These are phyloP conservation scores for Lonchura striata DNA, from an alignment of 2,113 vertebrate genomes.

Conservation along the genomic window DNA sequence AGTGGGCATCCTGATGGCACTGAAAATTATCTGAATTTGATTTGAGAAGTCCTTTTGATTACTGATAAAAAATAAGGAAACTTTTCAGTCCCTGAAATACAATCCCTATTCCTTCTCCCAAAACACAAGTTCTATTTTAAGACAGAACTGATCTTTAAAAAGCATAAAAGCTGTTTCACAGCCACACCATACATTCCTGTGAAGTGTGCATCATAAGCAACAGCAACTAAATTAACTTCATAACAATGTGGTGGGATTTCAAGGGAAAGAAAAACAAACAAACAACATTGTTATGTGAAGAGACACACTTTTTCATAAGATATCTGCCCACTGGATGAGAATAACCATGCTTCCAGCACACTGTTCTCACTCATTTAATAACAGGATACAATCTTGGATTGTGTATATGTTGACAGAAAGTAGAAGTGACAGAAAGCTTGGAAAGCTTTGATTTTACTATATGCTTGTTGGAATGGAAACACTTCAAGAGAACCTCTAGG, in stretches of 20 bases:
- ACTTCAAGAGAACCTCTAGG: background rate
- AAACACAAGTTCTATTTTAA: background rate
- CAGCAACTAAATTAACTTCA: background rate
- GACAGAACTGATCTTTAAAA: background rate
- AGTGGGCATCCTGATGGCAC: background rate
- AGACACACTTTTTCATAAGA: conserved; percentile 1
- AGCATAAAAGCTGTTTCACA: background rate
- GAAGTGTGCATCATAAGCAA: background rate
- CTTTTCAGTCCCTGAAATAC: background rate
- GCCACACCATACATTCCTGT: background rate
- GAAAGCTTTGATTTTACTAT: conserved; percentile 24
- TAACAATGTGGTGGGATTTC: background rate
- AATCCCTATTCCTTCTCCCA: background rate
- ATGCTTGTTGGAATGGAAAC: conserved; percentile 41
- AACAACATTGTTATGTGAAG: background rate
- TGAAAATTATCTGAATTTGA: background rate
- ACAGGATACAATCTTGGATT: background rate
- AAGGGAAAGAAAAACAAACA: background rate
- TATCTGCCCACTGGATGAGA: background rate
- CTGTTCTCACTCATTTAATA: conserved; percentile 23
- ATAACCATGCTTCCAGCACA: conserved; percentile 24
- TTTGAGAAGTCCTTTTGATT: background rate
- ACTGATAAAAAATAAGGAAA: background rate
- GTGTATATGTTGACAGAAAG: conserved; percentile 35
- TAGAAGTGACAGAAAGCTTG: conserved; percentile 22